Base-by-base conservation (phyloP, 2,113 vertebrate genomes). In the Silurus meridionalis region DNA sequence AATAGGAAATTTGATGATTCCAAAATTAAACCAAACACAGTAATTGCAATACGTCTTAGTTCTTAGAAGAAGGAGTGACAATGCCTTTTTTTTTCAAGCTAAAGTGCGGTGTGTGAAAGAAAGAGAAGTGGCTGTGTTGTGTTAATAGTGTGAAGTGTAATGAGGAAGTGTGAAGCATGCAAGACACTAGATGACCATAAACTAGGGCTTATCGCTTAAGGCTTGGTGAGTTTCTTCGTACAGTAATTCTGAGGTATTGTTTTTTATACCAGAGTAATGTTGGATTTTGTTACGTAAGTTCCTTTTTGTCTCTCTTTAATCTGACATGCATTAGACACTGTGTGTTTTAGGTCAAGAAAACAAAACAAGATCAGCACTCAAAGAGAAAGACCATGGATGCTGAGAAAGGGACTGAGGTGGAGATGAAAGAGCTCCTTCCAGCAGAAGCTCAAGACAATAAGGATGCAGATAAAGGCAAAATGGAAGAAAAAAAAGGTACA, bases 331-430 rank as follows among this genome's bases (percentile, higher is more conserved):
- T 69, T n/a, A 64, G 55, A 66, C 8, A 19, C 28, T 21, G 58
- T 19, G 28, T 23, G 52, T 17, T 87, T 58, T 37, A 37, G 25
- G 69, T 25, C 2, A 0, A 63, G 77, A 17, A 87, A 93, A 90
- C 8, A 0, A 84, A 86, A 82, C 15, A 71, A 90, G 91, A 92
- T 64, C 87, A 84, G 86, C 69, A 82, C 28, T 82, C n/a, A 8
- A 50, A 80, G 2, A 74, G 8, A 87, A 11, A 87, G 69, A 63
- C 19, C 74, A 88, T 89, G 82, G 64, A 50, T 3, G 85, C 80
- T 37, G 48, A 82, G n/a, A 87, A 17, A 52, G 19, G 0, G 57
- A 93, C 92, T 83, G 93, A 94, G 85, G 74, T 95, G 90, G 79
- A 91, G 48, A 55, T 88, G 79, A 78, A 87, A 78, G 64, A 79